A percentile compares a stretch with the other conserved stretches of the same genome.
Conservation (phyloP, 2,797 vertebrate genomes). For the Poecilia wingei region DNA sequence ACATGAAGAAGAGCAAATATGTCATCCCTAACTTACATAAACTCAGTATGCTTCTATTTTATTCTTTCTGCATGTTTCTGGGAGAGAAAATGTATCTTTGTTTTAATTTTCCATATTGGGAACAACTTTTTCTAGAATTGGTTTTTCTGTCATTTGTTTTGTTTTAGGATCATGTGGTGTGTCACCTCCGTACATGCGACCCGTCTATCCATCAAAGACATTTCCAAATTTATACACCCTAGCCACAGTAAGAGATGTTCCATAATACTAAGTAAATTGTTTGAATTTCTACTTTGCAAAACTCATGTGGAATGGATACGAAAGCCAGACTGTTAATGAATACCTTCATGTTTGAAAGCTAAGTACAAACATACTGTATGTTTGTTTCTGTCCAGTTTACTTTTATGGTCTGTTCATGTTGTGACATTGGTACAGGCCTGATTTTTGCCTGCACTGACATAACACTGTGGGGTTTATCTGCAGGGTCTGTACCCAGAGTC, state of each 20-base stretch:
- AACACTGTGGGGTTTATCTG: slow-evolving; percentile 4
- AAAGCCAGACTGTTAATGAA: slow-evolving; percentile 28
- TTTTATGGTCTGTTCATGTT: neutral
- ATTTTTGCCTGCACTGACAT: neutral
- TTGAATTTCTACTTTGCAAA: neutral
- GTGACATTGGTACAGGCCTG: neutral
- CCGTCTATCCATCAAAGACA: slow-evolving; percentile 96
- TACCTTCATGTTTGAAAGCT: slow-evolving; percentile 4
- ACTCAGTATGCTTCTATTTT: slow-evolving; percentile 82
- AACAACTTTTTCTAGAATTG: fast-evolving
- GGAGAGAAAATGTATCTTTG: neutral
- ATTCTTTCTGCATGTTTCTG: neutral
- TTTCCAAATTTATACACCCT: slow-evolving; percentile 97
- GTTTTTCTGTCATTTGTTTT: slow-evolving; percentile 1
- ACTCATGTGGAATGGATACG: neutral
- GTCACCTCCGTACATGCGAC: slow-evolving; percentile 92
- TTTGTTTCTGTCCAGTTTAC: neutral
- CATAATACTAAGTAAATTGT: too few relatives aligned
- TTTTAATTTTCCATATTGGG: neutral
- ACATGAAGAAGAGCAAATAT: slow-evolving; percentile 91
- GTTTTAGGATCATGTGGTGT: slow-evolving; percentile 90
- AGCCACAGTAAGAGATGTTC: slow-evolving; percentile 87
- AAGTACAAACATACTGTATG: slow-evolving; percentile 11
- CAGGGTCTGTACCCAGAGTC: slow-evolving; percentile 98
- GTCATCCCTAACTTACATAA: slow-evolving; percentile 96